These are phyloP conservation scores for Cygnus atratus DNA, from an alignment of 2,113 vertebrate genomes.

Conservation along the genomic window DNA sequence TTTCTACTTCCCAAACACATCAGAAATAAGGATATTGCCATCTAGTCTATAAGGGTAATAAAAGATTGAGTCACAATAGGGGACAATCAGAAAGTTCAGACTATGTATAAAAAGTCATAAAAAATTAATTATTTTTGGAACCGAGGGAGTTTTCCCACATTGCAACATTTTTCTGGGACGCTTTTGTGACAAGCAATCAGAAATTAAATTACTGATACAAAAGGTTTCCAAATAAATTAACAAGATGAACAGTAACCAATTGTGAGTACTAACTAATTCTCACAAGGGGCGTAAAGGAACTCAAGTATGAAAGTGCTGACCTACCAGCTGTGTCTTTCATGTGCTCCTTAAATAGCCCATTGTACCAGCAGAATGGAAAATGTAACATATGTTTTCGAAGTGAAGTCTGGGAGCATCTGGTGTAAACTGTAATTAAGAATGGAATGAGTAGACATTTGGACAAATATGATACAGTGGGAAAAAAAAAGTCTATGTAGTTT, in stretches of 20 bases:
- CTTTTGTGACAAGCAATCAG: background rate
- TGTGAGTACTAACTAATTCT: background rate
- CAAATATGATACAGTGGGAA: background rate
- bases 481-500: background rate
- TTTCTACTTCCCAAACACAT: background rate
- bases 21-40: background rate
- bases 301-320: background rate
- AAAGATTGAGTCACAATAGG: background rate
- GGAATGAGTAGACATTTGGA: background rate
- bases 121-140: background rate
- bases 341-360: background rate
- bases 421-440: conserved; percentile 5
- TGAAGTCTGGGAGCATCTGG: background rate
- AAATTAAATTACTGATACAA: background rate
- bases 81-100: background rate
- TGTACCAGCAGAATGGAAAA: background rate
- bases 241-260: background rate
- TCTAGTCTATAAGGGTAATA: background rate
- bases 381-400: background rate
- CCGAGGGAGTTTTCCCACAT: background rate
- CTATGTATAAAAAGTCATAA: background rate
- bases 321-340: background rate
- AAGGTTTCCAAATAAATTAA: background rate
- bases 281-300: background rate
- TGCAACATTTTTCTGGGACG: background rate